Conservation (phyloP, 1,140 invertebrate species). For the Frieseomelitta varia region DNA sequence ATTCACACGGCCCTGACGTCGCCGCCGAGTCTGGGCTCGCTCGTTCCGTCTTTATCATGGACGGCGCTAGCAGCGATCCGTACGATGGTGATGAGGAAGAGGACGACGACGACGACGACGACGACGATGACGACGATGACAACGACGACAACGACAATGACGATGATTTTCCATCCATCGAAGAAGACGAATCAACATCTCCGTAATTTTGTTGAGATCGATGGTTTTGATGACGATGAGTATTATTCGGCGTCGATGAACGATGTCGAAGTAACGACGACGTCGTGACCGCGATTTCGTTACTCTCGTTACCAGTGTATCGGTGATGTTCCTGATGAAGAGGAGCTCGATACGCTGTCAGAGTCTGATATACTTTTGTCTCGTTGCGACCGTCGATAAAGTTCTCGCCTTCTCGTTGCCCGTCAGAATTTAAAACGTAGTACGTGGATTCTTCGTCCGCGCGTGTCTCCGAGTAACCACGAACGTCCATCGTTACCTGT, state of each 20-base stretch:
- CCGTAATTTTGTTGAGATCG: conserved; percentile 48
- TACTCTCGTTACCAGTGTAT: conserved; percentile 10
- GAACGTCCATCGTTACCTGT: conserved; percentile 27
- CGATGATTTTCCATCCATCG: conserved; percentile 47
- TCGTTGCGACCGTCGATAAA: conserved; percentile 37
- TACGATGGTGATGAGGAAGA: background rate
- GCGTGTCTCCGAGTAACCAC: conserved; percentile 23
- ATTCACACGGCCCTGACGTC: conserved; percentile 74
- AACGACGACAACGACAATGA: background rate
- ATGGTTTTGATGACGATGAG: conserved; percentile 49
- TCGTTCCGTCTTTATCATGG: conserved; percentile 75
- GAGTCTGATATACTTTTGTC: conserved; percentile 53
- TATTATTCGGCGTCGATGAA: conserved; percentile 17
- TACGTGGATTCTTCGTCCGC: conserved; percentile 49
- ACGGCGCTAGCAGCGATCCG: conserved; percentile 59
- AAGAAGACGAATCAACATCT: conserved; percentile 53
- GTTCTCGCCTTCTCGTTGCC: conserved; percentile 46
- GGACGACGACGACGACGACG: background rate
- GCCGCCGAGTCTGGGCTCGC: conserved; percentile 75
- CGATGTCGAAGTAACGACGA: conserved; percentile 41
- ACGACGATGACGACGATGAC: background rate
- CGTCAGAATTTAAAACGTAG: conserved; percentile 45
- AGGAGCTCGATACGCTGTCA: conserved; percentile 41
- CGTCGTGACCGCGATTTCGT: conserved; percentile 19
- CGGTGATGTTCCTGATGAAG: conserved; percentile 13